Conservation (phyloP, 2,113 vertebrate species). For the Hemicordylus capensis region DNA sequence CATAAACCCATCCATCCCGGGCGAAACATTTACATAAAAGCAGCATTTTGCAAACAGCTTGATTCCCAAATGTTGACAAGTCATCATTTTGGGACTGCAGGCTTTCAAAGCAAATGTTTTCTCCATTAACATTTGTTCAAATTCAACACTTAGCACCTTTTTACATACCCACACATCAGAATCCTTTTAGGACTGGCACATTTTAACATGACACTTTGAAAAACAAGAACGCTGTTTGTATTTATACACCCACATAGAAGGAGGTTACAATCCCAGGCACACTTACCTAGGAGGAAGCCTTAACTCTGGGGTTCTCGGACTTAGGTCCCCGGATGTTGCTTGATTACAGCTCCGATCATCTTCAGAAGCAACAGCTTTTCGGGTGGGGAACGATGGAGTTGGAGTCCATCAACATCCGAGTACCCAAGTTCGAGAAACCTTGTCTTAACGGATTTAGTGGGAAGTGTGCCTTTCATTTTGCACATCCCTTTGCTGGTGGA, state of each 20-base stretch:
- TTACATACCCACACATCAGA: neutral
- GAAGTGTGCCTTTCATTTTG: neutral
- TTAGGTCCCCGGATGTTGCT: no score
- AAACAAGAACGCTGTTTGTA: neutral
- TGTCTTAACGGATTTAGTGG: neutral
- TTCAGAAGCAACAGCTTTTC: no score
- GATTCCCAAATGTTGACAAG: conserved; percentile 3
- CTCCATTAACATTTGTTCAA: neutral
- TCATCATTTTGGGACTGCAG: neutral
- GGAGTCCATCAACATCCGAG: no score
- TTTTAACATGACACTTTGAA: no score
- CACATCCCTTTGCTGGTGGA: no score
- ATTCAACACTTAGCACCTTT: neutral
- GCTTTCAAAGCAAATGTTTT: neutral
- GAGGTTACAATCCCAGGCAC: no score
- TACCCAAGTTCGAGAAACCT: no score
- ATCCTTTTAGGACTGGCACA: neutral
- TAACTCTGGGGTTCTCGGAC: no score
- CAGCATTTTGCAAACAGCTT: neutral
- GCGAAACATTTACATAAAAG: neutral
- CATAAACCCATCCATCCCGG: conserved; percentile 7
- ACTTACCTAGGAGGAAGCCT: no score
- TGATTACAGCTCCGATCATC: no score
- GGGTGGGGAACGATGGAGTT: no score
- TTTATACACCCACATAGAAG: no score